Base-by-base conservation (phyloP, 2,888 invertebrate genomes). In the Scaptomyza tumidula region DNA sequence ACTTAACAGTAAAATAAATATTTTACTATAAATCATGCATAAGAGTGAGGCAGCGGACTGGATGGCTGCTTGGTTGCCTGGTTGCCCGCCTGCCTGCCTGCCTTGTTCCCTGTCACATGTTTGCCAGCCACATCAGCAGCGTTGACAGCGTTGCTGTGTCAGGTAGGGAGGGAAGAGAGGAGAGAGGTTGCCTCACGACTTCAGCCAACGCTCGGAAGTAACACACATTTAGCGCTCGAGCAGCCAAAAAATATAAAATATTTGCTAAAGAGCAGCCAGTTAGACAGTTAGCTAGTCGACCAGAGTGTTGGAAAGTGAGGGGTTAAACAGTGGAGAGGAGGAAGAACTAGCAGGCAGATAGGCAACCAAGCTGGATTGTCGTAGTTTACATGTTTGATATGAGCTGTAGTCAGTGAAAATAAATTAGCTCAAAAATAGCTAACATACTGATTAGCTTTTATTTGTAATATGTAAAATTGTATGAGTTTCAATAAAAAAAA, bases 1-100 rank as follows among this genome's bases (percentile, higher is more conserved):
- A 85, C 89, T 85, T 85, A 89, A 85, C 85, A 85, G 85, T 85
- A 85, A 85, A 88, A 85, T 89, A 89, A 89, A 85, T 85, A 85
- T 89, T 85, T 85, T 85, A 87, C 88, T 85, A 85, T 89, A 85
- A 85, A 85, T 85, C 85, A 85, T 85, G 88, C 87, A 85, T 85
- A 81, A 88, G 78, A 89, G 71, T 72, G 78, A 50, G 84, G 69
- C 49, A 44, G 43, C 73, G 59, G 31, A 61, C 71, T 67, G 71
- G 68, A 76, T 86, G 0, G 37, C 37, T 14, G 39, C 14, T 6
- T 39, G 39, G 14, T 14, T 39, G 39, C 9, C 9, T 39, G 14
- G 3, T 14, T 14, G 14, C 7, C 3, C 14, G 39, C 14, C 71
- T 68, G 73, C 71, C 83, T 86, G 74, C 67, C 76, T 81, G 79